A percentile compares a stretch with the other conserved stretches of the same genome.
These are phyloP conservation scores for Chaetorhynchus papuensis DNA, from an alignment of 2,113 vertebrate species.

Conservation along the genomic window DNA sequence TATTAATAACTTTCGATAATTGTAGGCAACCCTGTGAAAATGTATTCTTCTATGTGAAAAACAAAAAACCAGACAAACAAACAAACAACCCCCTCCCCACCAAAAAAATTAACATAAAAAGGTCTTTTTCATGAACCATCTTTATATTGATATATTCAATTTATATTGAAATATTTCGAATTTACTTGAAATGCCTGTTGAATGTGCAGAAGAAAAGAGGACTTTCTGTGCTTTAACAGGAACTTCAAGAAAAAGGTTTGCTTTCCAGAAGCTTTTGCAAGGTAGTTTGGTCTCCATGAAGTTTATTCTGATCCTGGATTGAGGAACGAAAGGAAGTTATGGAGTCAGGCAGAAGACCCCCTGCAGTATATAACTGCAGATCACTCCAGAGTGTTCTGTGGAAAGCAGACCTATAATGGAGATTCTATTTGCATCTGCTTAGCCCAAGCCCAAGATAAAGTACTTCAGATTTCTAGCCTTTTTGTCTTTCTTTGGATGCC, in stretches of 20 bases:
- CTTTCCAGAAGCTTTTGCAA: background rate
- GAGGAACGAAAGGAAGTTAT: background rate
- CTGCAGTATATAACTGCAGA: background rate
- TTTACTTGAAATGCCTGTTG: background rate
- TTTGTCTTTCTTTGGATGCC: background rate
- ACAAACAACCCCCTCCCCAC: fast-evolving
- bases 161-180: background rate
- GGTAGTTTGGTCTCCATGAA: background rate
- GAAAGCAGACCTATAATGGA: background rate
- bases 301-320: background rate
- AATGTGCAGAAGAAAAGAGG: background rate
- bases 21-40: background rate
- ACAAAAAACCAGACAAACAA: background rate
- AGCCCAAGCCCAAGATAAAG: background rate
- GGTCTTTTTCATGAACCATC: background rate
- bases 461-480: background rate
- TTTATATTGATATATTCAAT: too few relatives aligned
- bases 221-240: background rate
- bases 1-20: background rate
- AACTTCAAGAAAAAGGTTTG: background rate
- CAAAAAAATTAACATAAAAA: background rate
- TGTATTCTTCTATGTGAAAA: background rate
- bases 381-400: background rate
- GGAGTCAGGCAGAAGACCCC: background rate
- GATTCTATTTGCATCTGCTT: background rate